Base-by-base conservation (phyloP, 2,888 invertebrate species). In the Conchocele bisecta region DNA sequence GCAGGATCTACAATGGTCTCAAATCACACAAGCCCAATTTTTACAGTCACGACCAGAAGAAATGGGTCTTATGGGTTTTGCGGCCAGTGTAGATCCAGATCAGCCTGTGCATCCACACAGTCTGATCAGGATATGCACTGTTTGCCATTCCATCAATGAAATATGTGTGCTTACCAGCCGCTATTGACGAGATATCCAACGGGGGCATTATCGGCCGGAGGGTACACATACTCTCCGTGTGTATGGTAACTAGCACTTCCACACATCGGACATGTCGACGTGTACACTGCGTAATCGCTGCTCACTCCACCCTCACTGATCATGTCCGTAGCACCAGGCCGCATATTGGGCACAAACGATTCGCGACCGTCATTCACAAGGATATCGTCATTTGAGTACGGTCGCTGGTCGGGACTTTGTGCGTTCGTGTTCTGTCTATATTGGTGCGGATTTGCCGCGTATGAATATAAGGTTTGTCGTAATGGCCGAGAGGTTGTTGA, bases 241-340 rank as follows among this genome's bases (percentile, higher is more conserved):
- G 83, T 79, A 57, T 87, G 87, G 53, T 73, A 75, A 5, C 77
- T 74, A 0, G 68, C 37, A 2, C 81, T 80, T 20, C 87, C 86
- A 79, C 87, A 86, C 60, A 85, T 59, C 24, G 86, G 85, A 64
- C 87, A 86, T 3, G 67, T 44, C 3, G 71, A 66, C 5, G 80
- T 81, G 50, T 82, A 75, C 7, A 81, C 71, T 15, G 70, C 71
- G 31, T 64, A 61, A 20, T 74, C 44, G 33, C 42, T 28, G n/a
- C 66, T 54, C n/a, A 60, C 65, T 26, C 63, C 67, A 29, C 33
- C 41, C 13, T 59, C 73, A 50, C 64, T 65, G 20, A 63, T 31
- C 7, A 65, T 63, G 26, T 63, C 54, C 15, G 59, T 46, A 73
- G 71, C 73, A 74, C 68, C 70, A n/a, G n/a, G n/a, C n/a, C n/a